Base-by-base conservation (phyloP, 2,113 vertebrate species). In the Myotis brandtii region DNA sequence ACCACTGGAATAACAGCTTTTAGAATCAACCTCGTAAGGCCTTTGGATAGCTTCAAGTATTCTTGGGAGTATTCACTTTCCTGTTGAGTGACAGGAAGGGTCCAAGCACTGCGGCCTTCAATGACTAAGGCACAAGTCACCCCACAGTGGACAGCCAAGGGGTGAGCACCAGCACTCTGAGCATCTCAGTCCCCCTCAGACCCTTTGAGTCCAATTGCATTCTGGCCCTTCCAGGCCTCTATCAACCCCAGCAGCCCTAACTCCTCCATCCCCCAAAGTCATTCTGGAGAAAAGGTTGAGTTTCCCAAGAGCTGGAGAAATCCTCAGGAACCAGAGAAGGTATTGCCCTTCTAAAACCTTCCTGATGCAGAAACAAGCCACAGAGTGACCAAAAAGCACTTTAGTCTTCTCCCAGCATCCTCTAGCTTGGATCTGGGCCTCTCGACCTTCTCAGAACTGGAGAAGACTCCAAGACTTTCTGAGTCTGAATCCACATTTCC, bases 331-430 rank as follows among this genome's bases (percentile, higher is more conserved):
- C 17, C 50, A 48, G 23, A 86, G 18, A 48, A 59, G 54, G 18
- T 50, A 66, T 0, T 48, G 80, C 34, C 30, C 6, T 1, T 20
- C 4, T 69, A 20, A 32, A 88, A 54, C 3, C 10, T 93, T 64
- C 34, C 59, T 23, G 6, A 43, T 40, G 30, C 14, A 50, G 6
- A 82, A 84, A 48, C 30, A 56, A 75, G 30, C 20, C 18, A n/a
- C 9, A 21, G 6, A 16, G 40, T 59, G 69, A 59, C 23, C n/a
- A 16, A 34, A 59, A n/a, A 10, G 9, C 0, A 18, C 52, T 23
- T 4, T 3, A n/a, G 0, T 32, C 5, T 52, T 37, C 43, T 37
- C 32, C 18, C 3, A 52, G 46, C 18, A 1, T 16, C 8, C 34
- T 70, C 62, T 9, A 32, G 12, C 20, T 72, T 54, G 25, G 10